Evolutionary conservation across 1,140 invertebrate species (phyloP).

Genomic region (Melitaea cinxia): DNA sequence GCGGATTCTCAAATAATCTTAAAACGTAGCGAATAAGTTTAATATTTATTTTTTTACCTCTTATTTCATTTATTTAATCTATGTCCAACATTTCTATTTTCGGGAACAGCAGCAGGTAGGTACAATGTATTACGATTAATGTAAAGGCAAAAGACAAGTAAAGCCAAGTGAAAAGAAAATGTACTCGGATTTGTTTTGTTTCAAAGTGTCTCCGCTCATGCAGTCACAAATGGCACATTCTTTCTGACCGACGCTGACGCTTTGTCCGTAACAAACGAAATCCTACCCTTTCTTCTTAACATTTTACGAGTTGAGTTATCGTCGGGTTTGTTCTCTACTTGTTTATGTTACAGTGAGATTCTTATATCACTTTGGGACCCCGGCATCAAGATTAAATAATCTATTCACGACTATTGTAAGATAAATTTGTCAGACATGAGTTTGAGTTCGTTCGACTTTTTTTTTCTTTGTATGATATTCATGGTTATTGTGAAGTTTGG

Average conservation of each 20-base stretch:
- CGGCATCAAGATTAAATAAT: constrained; percentile 28
- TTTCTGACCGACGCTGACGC: constrained; percentile 54
- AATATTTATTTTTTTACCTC: no score
- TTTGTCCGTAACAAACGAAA: constrained; percentile 52
- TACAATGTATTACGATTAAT: no score
- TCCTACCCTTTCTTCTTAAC: constrained; percentile 47
- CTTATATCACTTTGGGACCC: constrained; percentile 12
- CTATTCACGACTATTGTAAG: constrained; percentile 17
- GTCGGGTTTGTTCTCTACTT: constrained; percentile 38
- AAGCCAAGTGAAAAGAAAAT: not conserved
- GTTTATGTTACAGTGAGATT: constrained; percentile 29
- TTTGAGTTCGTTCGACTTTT: not conserved
- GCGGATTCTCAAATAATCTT: no score
- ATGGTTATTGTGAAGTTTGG: no score
- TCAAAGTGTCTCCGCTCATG: constrained; percentile 15
- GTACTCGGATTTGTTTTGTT: constrained; percentile 9
- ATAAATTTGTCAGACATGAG: not conserved
- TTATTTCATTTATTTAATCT: no score
- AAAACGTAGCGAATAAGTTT: no score
- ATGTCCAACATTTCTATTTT: no score
- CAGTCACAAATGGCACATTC: constrained; percentile 44
- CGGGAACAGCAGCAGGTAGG: no score
- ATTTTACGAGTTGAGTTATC: constrained; percentile 48
- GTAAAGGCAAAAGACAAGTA: no score
- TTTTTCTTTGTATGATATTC: no score